Conservation (phyloP, 2,888 invertebrate genomes). For the Leptopilina myrica region DNA sequence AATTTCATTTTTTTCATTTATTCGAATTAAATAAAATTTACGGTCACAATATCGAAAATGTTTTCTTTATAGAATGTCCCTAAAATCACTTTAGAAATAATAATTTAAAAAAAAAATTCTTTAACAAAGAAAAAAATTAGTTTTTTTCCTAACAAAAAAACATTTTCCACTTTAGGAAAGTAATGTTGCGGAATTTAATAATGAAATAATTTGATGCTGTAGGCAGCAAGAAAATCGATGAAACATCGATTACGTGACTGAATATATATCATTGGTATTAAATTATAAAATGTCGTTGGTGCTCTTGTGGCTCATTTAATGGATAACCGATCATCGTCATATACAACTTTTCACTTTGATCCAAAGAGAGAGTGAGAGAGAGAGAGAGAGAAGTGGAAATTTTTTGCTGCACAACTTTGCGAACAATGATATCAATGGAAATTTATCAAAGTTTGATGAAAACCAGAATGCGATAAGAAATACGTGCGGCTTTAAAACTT, state of each 20-base stretch:
- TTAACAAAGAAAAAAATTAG: neutral
- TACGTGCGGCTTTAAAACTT: constrained; percentile 23
- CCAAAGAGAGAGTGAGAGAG: neutral
- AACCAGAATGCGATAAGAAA: constrained; percentile 27
- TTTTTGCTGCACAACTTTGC: constrained; percentile 15
- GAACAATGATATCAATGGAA: constrained; percentile 17
- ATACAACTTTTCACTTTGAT: constrained; percentile 14
- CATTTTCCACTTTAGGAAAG: neutral
- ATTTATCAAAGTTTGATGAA: constrained; percentile 28
- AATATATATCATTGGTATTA: constrained; percentile 27
- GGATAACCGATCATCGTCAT: constrained; percentile 3
- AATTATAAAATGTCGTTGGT: constrained; percentile 24
- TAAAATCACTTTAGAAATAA: too few species aligned
- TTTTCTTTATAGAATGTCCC: too few species aligned
- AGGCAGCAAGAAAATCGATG: constrained; percentile 16
- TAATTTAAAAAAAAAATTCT: too few species aligned
- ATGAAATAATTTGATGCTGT: constrained; percentile 24
- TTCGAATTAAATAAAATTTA: too few species aligned
- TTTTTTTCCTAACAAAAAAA: neutral
- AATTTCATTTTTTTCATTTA: too few species aligned
- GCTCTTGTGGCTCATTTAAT: constrained; percentile 21
- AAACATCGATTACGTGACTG: constrained; percentile 19
- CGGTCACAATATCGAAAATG: too few species aligned
- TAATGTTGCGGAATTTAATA: constrained; percentile 33
- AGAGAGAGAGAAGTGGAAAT: neutral